Percentiles rank a stretch among this genome's conserved stretches.
Evolutionary conservation across 2,113 vertebrate species (phyloP).

Genomic region (Todiramphus saurophagus): DNA sequence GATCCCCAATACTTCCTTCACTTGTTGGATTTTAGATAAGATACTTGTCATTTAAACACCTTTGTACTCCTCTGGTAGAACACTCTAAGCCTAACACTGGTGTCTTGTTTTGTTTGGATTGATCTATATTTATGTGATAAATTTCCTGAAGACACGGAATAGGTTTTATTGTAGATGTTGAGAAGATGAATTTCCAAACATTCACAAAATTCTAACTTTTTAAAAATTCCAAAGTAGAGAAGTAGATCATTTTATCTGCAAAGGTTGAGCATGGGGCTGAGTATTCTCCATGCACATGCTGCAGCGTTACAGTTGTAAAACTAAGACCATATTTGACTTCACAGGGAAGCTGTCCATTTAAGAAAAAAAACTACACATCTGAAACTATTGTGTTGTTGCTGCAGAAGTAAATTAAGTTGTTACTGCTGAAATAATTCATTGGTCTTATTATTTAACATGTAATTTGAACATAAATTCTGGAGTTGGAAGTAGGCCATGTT

Average conservation of each 20-base stretch:
- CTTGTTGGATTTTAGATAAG: not conserved
- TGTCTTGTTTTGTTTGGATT: not conserved
- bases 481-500: rapidly evolving
- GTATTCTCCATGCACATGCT: not conserved
- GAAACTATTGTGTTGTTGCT: not conserved
- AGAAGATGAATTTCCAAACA: not conserved
- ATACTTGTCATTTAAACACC: not conserved
- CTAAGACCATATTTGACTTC: not conserved
- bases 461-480: not conserved
- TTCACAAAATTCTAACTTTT: not conserved
- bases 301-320: not conserved
- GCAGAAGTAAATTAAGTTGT: not conserved
- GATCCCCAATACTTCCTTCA: not conserved
- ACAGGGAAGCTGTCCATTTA: not conserved
- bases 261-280: not conserved
- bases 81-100: not conserved
- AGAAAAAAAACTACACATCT: not conserved
- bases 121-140: not conserved
- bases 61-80: not conserved
- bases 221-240: not conserved
- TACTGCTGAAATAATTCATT: not conserved
- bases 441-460: not conserved
- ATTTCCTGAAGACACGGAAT: not conserved
- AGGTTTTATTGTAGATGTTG: not conserved
- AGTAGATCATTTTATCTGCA: not conserved